Conservation (phyloP, 2,113 vertebrate species). For the Hemibagrus wyckioides region DNA sequence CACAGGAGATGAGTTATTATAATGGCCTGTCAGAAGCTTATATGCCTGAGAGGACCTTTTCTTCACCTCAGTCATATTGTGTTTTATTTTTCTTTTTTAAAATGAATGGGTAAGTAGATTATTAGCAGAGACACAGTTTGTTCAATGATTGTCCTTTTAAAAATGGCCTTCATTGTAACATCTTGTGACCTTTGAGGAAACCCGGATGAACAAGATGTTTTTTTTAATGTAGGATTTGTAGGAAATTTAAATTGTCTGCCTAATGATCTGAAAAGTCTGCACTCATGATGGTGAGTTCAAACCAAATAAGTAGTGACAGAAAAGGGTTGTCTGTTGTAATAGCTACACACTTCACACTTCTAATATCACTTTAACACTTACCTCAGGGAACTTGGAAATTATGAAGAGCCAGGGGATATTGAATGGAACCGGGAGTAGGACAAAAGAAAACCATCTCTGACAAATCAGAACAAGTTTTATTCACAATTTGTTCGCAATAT, state of each 20-base stretch:
- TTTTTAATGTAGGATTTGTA: not conserved
- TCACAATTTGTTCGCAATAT: not conserved
- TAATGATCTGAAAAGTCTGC: not conserved
- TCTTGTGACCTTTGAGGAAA: not conserved
- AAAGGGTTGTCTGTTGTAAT: not conserved
- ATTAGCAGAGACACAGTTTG: conserved; percentile 8
- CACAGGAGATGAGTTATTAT: conserved; percentile 21
- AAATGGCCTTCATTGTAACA: not conserved
- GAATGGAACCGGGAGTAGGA: not conserved
- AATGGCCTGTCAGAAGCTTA: conserved; percentile 36
- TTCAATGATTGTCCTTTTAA: not conserved
- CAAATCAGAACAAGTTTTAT: not conserved
- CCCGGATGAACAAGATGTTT: not conserved
- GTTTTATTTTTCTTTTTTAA: not conserved
- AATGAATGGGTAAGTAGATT: not conserved
- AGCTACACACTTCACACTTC: not conserved
- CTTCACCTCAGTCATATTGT: conserved; percentile 6
- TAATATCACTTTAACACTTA: not conserved
- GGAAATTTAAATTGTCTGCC: not conserved
- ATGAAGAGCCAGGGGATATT: not conserved
- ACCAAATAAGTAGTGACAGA: not conserved
- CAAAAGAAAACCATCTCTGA: not conserved
- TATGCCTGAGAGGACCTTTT: conserved; percentile 16
- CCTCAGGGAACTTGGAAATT: not conserved
- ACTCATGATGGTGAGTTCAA: not conserved